These are phyloP conservation scores for Protodeltote pygarga DNA, from an alignment of 2,888 invertebrate species.

Conservation along the genomic window DNA sequence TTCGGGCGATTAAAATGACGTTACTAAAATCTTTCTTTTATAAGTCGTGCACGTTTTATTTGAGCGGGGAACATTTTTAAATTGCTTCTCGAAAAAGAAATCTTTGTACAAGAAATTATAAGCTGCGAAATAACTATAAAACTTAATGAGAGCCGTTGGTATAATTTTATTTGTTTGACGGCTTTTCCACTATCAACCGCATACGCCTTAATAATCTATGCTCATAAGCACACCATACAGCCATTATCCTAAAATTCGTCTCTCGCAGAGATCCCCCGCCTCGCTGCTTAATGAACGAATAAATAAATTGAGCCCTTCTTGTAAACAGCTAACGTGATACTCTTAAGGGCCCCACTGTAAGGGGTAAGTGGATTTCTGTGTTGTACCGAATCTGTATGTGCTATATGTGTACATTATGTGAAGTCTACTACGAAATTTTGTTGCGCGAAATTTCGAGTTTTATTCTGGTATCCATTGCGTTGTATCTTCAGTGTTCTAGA, in stretches of 20 bases:
- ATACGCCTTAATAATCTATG: slow-evolving; percentile 55
- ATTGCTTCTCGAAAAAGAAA: slow-evolving; percentile 17
- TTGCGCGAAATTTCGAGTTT: slow-evolving; percentile 40
- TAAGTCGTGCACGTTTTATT: slow-evolving; percentile 8
- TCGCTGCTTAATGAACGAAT: slow-evolving; percentile 82
- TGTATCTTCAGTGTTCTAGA: slow-evolving; percentile 10
- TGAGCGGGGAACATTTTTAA: not conserved
- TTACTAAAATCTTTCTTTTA: not conserved
- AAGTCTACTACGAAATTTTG: slow-evolving; percentile 55
- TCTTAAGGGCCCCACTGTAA: slow-evolving; percentile 78
- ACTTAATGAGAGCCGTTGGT: slow-evolving; percentile 37
- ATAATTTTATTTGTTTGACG: slow-evolving; percentile 47
- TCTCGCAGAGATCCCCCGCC: slow-evolving; percentile 77
- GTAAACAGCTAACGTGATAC: slow-evolving; percentile 78
- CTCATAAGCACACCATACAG: slow-evolving; percentile 60
- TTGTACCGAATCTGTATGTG: slow-evolving; percentile 76
- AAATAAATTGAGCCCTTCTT: slow-evolving; percentile 84
- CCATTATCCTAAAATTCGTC: slow-evolving; percentile 85
- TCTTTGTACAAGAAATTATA: slow-evolving; percentile 23
- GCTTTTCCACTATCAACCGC: slow-evolving; percentile 47
- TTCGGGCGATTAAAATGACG: slow-evolving; percentile 2
- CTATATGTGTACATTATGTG: slow-evolving; percentile 63
- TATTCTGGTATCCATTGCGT: slow-evolving; percentile 30
- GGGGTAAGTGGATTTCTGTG: slow-evolving; percentile 87
- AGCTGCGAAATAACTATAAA: slow-evolving; percentile 34